Evolutionary conservation across 2,797 vertebrate genomes (phyloP), one percentile per base, ranked within the genome.

Genomic region (Melanotaenia trifasciata): DNA sequence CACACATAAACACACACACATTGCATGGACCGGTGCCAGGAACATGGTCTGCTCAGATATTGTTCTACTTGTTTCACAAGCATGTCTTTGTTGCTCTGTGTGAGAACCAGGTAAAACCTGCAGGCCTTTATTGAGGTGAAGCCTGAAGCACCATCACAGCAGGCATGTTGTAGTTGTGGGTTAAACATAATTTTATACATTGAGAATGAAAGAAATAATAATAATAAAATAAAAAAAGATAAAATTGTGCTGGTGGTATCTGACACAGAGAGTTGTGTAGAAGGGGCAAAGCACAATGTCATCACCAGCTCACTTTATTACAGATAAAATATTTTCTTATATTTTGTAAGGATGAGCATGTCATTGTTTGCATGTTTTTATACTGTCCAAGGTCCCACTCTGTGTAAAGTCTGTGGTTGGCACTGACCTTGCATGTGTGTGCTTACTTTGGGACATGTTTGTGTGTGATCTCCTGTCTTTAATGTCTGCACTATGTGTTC

Each of bases 311-410:
- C 28, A 20, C 50, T n/a, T 78, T 64, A 76, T 84, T 58, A 9
- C 5, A 24, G 33, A 32, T 51, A 36, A 78, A 82, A 79, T 62
- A 64, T 73, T 68, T 76, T 6, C 38, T 7, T 28, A 56, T 72
- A 74, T 83, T 79, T 85, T 78, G 26, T 71, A 69, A 80, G 72
- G 72, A 58, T 54, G 66, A 77, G 54, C 43, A 22, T 58, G 60
- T 66, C 67, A 75, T 84, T 79, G 77, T 78, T 33, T 69, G 51
- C 61, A 54, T 87, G 72, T 82, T 87, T 81, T 85, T 81, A 74
- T 68, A 62, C 76, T 79, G 56, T 69, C 68, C 87, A 92, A 85
- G 87, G 85, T 74, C 76, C 58, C 40, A 3, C 28, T 58, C 47
- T 67, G 59, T 56, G 51, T 57, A 65, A 74, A 68, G 65, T 67